Evolutionary conservation across 2,888 invertebrate genomes (phyloP), one percentile per base, ranked within the genome.

Genomic region (Andrena haemorrhoa): DNA sequence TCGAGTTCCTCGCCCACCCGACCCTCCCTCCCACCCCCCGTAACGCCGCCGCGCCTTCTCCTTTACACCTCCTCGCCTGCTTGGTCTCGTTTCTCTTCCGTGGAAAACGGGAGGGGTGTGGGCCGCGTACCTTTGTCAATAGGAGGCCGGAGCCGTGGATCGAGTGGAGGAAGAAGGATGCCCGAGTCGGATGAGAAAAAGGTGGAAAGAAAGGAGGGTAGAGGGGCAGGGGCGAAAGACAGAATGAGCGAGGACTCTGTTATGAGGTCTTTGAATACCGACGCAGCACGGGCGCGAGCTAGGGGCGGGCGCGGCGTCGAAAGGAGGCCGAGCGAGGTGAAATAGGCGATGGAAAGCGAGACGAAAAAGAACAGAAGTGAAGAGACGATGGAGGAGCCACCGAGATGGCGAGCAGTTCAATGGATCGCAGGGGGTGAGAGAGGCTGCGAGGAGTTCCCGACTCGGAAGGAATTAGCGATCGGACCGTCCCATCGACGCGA

Each of bases 241-340:
- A 79, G 88, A 86, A 88, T 75, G 86, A 87, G 77, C 72, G 81
- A 84, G 80, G 68, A 84, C 82, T 86, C 87, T 84, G 88, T 88
- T 90, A 88, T 86, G 85, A 87, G 89, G 82, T 88, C 86, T 90
- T 87, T 89, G 89, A 89, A 88, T 87, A 86, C 80, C 81, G 79
- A 83, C 84, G 83, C 79, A 35, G 65, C 56, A 31, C 51, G 58
- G 64, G 26, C 33, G 23, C 53, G 56, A 29, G 75, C 6, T 29
- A 16, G 71, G 5, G 66, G 63, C 33, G 10, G 23, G 51, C 10
- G 64, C 26, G 68, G 16, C 33, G 23, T 31, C 56, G 71, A 58
- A 66, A 65, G 61, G 71, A 75, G 71, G 53, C 35, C 51, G 68
- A 58, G 71, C 65, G 69, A 79, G 73, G 69, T 29, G 82, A 77